Conservation (phyloP, 2,113 vertebrate genomes). For the Microcebus tavaratra region DNA sequence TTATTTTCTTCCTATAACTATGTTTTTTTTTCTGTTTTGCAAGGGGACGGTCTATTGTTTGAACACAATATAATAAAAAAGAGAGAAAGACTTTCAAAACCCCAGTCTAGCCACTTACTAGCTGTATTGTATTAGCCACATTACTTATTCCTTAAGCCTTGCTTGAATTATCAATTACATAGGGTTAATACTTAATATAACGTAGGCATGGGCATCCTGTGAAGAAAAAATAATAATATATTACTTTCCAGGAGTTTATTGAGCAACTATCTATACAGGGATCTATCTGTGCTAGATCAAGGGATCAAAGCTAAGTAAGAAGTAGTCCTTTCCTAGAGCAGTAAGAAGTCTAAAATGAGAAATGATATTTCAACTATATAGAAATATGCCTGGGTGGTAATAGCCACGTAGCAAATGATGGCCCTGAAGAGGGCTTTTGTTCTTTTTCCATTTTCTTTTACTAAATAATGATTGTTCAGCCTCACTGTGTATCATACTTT, state of each 20-base stretch:
- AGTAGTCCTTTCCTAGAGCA: background rate
- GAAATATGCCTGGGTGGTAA: background rate
- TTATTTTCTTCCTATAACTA: background rate
- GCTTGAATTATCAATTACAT: background rate
- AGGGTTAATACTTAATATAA: background rate
- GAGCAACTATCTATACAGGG: background rate
- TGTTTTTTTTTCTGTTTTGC: background rate
- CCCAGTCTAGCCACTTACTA: background rate
- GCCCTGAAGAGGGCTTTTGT: background rate
- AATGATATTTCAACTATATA: background rate
- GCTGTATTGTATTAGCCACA: background rate
- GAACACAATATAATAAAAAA: background rate
- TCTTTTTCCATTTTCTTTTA: background rate
- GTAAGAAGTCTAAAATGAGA: background rate
- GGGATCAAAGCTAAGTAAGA: background rate
- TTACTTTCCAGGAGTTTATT: background rate
- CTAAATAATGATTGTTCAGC: background rate
- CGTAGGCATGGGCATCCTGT: background rate
- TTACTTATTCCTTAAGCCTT: background rate
- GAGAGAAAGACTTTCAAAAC: background rate
- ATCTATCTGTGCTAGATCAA: background rate
- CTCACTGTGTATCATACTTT: background rate
- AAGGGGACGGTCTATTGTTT: background rate
- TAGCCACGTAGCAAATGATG: background rate
- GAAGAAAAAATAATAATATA: background rate